Conservation (phyloP, 2,888 invertebrate genomes). For the Tuta absoluta region DNA sequence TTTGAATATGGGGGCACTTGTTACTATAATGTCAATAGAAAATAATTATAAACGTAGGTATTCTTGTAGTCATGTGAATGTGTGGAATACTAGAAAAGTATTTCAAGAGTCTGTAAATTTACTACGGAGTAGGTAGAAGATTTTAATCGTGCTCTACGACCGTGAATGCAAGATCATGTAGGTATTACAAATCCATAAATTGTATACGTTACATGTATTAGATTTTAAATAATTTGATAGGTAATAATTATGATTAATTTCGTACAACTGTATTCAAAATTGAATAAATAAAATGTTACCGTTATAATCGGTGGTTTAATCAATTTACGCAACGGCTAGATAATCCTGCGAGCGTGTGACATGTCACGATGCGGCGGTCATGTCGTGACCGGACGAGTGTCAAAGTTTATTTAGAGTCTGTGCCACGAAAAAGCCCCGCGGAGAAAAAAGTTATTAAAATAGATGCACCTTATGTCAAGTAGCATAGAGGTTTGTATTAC, state of each 20-base stretch:
- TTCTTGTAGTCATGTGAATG: too few species aligned
- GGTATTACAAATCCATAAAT: neutral
- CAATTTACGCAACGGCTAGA: slow-evolving; percentile 54
- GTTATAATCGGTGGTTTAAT: slow-evolving; percentile 53
- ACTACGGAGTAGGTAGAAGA: neutral
- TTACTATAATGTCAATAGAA: neutral
- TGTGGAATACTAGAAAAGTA: neutral
- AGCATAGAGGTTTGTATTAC: too few species aligned
- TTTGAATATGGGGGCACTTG: slow-evolving; percentile 23
- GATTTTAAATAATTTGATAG: neutral
- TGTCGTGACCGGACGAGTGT: slow-evolving; percentile 60
- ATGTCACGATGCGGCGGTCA: slow-evolving; percentile 50
- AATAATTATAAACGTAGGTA: too few species aligned
- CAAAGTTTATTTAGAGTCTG: slow-evolving; percentile 46
- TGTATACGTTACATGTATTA: neutral
- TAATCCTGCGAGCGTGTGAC: slow-evolving; percentile 41
- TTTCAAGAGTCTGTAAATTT: neutral
- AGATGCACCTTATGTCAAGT: too few species aligned
- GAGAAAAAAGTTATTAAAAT: too few species aligned
- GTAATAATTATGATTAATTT: neutral
- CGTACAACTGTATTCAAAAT: neutral
- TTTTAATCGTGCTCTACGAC: neutral
- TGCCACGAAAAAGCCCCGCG: too few species aligned
- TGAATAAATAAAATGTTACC: slow-evolving; percentile 41
- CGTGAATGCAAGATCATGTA: slow-evolving; percentile 1